phyloP scores from a whole-genome alignment of 2,797 vertebrate genomes.

The Sebastes taczanowskii region DNA sequence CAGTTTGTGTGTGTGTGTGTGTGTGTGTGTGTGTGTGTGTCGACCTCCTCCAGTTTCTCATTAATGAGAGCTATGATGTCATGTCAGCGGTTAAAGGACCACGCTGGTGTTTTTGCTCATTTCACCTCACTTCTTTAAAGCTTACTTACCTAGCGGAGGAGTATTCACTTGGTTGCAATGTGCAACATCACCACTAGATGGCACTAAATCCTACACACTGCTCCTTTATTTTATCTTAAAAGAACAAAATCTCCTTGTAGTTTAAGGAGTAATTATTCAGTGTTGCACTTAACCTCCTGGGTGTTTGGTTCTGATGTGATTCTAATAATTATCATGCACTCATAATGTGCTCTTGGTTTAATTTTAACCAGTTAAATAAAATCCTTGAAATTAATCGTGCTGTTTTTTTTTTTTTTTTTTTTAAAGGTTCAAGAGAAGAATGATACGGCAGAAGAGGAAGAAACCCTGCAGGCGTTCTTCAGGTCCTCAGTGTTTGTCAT shows the following conservation, averaged over 20 bases:
- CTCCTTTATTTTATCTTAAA: too few species aligned
- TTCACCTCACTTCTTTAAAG: neutral
- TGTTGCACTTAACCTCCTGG: neutral
- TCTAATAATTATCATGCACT: neutral
- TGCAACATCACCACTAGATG: too few species aligned
- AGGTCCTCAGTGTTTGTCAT: slow-evolving; percentile 29
- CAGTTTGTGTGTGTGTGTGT: slow-evolving; percentile 11
- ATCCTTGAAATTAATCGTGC: neutral
- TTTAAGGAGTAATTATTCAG: neutral
- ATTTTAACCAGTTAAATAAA: neutral
- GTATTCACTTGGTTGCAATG: too few species aligned
- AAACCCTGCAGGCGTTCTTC: slow-evolving; percentile 18
- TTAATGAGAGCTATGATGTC: slow-evolving; percentile 18
- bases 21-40: slow-evolving; percentile 6
- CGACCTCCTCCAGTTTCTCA: neutral
- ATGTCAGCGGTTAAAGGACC: slow-evolving; percentile 5
- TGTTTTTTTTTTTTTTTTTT: neutral
- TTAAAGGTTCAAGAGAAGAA: neutral
- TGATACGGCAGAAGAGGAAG: neutral
- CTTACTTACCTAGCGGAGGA: neutral
- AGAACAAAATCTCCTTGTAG: neutral
- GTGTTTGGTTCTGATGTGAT: neutral
- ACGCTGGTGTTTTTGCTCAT: neutral
- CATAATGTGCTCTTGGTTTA: neutral
- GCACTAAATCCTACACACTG: too few species aligned